phyloP scores from a whole-genome alignment of 2,888 invertebrate species.

The Volucella inanis region DNA sequence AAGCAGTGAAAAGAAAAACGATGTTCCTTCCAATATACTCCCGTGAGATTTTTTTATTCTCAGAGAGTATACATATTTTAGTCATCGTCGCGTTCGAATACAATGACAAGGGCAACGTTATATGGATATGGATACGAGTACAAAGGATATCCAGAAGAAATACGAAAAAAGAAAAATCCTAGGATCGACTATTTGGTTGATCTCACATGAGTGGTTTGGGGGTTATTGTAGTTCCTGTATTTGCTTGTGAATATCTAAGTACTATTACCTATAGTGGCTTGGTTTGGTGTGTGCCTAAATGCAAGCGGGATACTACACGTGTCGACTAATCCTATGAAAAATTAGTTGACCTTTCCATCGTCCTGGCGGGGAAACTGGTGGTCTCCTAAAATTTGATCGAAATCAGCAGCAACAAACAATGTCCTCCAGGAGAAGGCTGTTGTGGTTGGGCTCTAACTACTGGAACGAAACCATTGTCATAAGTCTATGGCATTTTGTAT shows the following conservation, averaged over 20 bases:
- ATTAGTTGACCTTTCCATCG: slow-evolving; percentile 24
- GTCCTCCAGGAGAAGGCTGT: background rate
- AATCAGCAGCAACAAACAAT: slow-evolving; percentile 28
- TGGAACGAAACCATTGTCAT: slow-evolving; percentile 2
- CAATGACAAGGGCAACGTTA: slow-evolving; percentile 1
- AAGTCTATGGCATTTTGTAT: slow-evolving; percentile 49
- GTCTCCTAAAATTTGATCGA: slow-evolving; percentile 33
- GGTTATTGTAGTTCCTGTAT: slow-evolving; percentile 23
- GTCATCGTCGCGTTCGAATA: background rate
- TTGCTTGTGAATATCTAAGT: slow-evolving; percentile 12
- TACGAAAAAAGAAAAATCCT: slow-evolving; percentile 12
- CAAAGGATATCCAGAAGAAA: slow-evolving; percentile 1
- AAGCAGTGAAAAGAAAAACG: background rate
- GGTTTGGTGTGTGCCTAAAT: background rate
- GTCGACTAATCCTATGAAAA: slow-evolving; percentile 30
- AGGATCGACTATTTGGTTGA: slow-evolving; percentile 1
- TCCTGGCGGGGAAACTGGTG: background rate
- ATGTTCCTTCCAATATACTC: slow-evolving; percentile 25
- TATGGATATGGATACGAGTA: background rate
- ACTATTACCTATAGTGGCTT: background rate
- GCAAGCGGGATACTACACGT: slow-evolving; percentile 37
- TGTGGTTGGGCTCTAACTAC: too few relatives aligned
- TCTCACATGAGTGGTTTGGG: slow-evolving; percentile 14
- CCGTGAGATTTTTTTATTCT: slow-evolving; percentile 14
- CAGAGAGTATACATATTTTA: too few relatives aligned